Conservation (phyloP, 2,888 invertebrate species). For the Pseudoips prasinana region DNA sequence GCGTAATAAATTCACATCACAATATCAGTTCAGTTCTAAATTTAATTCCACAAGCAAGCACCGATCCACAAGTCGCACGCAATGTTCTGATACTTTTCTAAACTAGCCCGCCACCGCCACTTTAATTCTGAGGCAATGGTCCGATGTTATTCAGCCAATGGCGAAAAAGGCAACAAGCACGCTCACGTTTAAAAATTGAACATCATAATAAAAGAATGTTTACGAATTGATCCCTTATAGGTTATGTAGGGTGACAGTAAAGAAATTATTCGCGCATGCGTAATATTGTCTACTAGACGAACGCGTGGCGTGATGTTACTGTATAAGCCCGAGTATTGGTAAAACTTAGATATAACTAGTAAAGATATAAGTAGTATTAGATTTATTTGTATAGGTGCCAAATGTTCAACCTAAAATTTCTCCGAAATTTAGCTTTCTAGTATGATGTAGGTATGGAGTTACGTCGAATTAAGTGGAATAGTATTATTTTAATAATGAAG, state of each 20-base stretch:
- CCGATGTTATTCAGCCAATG: constrained; percentile 37
- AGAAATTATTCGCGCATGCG: constrained; percentile 43
- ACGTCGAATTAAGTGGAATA: too few species aligned
- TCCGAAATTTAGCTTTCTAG: too few species aligned
- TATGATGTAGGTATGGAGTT: too few species aligned
- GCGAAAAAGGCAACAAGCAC: constrained; percentile 10
- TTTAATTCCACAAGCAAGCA: constrained; percentile 1
- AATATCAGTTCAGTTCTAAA: too few species aligned
- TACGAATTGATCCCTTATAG: constrained; percentile 31
- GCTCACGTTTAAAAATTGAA: constrained; percentile 20
- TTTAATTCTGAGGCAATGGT: constrained; percentile 43
- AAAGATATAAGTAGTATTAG: too few species aligned
- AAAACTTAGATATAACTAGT: too few species aligned
- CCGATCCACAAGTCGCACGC: constrained; percentile 21
- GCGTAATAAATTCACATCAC: too few species aligned
- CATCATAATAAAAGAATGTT: constrained; percentile 22
- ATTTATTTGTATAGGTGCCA: too few species aligned
- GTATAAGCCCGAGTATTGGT: too few species aligned
- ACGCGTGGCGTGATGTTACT: constrained; percentile 1
- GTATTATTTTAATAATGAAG: too few species aligned
- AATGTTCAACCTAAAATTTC: too few species aligned
- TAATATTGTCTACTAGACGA: constrained; percentile 3
- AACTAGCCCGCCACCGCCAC: too few species aligned
- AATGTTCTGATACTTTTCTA: constrained; percentile 11
- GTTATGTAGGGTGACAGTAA: constrained; percentile 40